Conservation (phyloP, 1,140 invertebrate genomes). For the Monochamus saltuarius region DNA sequence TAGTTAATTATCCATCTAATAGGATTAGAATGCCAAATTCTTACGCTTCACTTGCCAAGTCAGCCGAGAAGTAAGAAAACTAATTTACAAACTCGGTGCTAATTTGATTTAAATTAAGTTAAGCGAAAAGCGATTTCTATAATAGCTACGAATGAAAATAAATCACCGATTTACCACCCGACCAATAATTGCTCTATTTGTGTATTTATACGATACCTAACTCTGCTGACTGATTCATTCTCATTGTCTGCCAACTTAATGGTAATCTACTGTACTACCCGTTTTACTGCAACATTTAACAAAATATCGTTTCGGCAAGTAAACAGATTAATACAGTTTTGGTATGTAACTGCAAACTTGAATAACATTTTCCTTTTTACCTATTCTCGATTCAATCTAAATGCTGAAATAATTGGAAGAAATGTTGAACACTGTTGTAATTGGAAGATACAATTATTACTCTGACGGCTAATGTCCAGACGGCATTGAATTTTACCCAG, state of each 20-base stretch:
- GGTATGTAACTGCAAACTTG: no score
- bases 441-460: no score
- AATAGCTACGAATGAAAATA: slow-evolving; percentile 25
- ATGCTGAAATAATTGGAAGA: no score
- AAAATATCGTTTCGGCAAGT: not conserved
- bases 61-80: slow-evolving; percentile 30
- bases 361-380: no score
- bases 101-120: slow-evolving; percentile 39
- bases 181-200: slow-evolving; percentile 32
- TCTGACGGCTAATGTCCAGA: no score
- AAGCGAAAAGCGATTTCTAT: slow-evolving; percentile 31
- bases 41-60: slow-evolving; percentile 34
- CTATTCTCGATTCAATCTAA: no score
- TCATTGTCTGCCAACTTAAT: not conserved
- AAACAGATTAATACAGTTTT: no score
- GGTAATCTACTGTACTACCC: not conserved
- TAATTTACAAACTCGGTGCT: slow-evolving; percentile 39
- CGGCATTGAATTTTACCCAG: no score
- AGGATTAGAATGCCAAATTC: slow-evolving; percentile 36
- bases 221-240: slow-evolving; percentile 12
- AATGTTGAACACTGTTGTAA: no score
- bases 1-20: slow-evolving; percentile 40
- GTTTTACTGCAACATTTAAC: slow-evolving; percentile 9
- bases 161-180: slow-evolving; percentile 28
- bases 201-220: slow-evolving; percentile 20